Evolutionary conservation across 2,797 vertebrate species (phyloP).

Genomic region (Bovichtus variegatus): DNA sequence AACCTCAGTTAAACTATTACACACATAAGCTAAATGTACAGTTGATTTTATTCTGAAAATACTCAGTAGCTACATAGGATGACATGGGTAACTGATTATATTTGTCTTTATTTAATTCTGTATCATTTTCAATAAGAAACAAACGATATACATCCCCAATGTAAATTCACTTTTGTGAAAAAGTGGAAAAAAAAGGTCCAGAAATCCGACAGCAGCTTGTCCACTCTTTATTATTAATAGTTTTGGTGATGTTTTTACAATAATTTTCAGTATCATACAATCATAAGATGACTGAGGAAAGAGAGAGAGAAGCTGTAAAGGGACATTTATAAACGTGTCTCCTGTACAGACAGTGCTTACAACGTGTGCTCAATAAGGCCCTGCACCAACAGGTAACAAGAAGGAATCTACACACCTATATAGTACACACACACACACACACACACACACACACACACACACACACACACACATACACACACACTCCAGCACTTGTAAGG

Average conservation of each 20-base stretch:
- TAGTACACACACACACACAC: constrained; percentile 4
- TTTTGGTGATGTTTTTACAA: constrained; percentile 57
- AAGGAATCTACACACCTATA: constrained; percentile 24
- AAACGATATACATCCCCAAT: background rate
- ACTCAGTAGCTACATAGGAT: background rate
- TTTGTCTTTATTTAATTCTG: background rate
- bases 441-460: constrained; percentile 15
- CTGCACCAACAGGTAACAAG: constrained; percentile 47
- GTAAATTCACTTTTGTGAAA: background rate
- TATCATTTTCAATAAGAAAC: background rate
- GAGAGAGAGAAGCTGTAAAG: constrained; percentile 39
- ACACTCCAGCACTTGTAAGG: constrained; percentile 41
- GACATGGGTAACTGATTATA: background rate
- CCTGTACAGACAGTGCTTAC: constrained; percentile 50
- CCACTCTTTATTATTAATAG: constrained; percentile 71
- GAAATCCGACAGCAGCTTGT: constrained; percentile 30
- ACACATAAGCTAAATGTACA: background rate
- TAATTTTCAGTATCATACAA: constrained; percentile 64
- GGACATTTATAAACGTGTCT: constrained; percentile 57
- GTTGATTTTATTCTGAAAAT: constrained; percentile 15
- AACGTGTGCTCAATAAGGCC: constrained; percentile 66
- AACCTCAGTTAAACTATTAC: background rate
- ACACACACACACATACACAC: constrained; percentile 11
- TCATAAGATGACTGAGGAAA: constrained; percentile 57
- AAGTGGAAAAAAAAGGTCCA: constrained; percentile 21